phyloP scores from a whole-genome alignment of 2,888 invertebrate species.

The Meteorus cinctellus region DNA sequence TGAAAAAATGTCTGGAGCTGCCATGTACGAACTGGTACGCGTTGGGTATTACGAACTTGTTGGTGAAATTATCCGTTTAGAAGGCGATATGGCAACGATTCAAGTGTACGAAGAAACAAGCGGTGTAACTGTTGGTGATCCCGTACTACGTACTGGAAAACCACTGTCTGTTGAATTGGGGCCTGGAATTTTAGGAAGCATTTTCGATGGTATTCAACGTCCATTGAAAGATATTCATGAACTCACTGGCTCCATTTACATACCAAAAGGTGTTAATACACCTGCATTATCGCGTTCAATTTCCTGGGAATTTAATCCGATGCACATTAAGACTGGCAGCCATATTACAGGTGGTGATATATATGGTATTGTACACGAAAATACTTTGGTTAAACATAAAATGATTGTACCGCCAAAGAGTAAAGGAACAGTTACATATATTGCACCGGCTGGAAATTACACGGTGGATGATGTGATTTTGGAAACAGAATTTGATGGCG shows the following conservation, averaged over 20 bases:
- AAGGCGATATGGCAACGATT: conserved; percentile 99
- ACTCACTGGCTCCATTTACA: conserved; percentile 96
- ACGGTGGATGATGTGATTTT: conserved; percentile 94
- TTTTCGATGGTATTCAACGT: conserved; percentile 99
- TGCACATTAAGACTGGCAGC: conserved; percentile 90
- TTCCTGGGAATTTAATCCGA: conserved; percentile 95
- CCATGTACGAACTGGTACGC: conserved; percentile 99
- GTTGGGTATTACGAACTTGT: conserved; percentile 99
- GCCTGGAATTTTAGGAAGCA: conserved; percentile 98
- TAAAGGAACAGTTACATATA: conserved; percentile 96
- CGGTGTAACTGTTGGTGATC: conserved; percentile 99
- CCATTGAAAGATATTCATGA: conserved; percentile 97
- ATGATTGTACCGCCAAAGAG: conserved; percentile 95
- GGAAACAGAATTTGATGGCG: conserved; percentile 99
- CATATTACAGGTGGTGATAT: conserved; percentile 99
- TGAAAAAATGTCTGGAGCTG: conserved; percentile 98
- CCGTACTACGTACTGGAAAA: conserved; percentile 98
- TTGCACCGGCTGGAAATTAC: conserved; percentile 96
- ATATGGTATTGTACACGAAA: conserved; percentile 97
- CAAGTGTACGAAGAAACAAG: conserved; percentile 98
- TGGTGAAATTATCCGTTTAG: conserved; percentile 99
- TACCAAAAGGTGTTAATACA: conserved; percentile 98
- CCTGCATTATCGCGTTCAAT: conserved; percentile 88
- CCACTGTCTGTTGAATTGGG: conserved; percentile 99
- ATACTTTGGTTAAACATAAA: conserved; percentile 97